Conservation (phyloP, 2,797 vertebrate genomes). For the Characodon lateralis region DNA sequence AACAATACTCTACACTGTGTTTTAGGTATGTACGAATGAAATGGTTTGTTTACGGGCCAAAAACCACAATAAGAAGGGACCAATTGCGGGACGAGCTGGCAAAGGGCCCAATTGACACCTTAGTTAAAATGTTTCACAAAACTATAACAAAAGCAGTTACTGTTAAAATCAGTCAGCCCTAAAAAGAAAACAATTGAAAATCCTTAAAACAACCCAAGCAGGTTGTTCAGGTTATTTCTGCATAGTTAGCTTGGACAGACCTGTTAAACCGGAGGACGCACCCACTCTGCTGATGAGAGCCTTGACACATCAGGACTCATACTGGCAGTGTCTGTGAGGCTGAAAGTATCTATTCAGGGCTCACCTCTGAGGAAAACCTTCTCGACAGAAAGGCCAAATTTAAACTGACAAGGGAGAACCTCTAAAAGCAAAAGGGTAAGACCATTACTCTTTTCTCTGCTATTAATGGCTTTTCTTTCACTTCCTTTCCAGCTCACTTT, state of each 20-base stretch:
- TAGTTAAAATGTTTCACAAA: background rate
- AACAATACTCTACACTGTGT: background rate
- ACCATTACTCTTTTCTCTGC: constrained; percentile 48
- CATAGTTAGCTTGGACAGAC: constrained; percentile 33
- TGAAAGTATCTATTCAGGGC: constrained; percentile 19
- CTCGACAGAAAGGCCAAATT: constrained; percentile 24
- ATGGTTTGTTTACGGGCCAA: background rate
- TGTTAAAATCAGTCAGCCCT: background rate
- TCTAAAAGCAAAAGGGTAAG: constrained; percentile 70
- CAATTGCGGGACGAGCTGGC: background rate
- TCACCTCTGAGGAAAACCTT: constrained; percentile 22
- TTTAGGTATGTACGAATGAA: background rate
- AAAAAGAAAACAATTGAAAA: background rate
- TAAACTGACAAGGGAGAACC: constrained; percentile 40
- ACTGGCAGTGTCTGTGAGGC: constrained; percentile 5
- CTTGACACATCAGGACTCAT: background rate
- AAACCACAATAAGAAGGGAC: background rate
- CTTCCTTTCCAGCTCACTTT: constrained; percentile 55
- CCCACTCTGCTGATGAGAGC: constrained; percentile 7
- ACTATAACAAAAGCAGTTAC: background rate
- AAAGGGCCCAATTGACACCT: background rate
- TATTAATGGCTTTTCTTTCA: constrained; percentile 59
- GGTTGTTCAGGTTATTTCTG: background rate
- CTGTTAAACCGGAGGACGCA: constrained; percentile 4
- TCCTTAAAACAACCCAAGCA: background rate